These are phyloP conservation scores for Lepus townsendii DNA, from an alignment of 2,797 vertebrate species.

Conservation along the genomic window DNA sequence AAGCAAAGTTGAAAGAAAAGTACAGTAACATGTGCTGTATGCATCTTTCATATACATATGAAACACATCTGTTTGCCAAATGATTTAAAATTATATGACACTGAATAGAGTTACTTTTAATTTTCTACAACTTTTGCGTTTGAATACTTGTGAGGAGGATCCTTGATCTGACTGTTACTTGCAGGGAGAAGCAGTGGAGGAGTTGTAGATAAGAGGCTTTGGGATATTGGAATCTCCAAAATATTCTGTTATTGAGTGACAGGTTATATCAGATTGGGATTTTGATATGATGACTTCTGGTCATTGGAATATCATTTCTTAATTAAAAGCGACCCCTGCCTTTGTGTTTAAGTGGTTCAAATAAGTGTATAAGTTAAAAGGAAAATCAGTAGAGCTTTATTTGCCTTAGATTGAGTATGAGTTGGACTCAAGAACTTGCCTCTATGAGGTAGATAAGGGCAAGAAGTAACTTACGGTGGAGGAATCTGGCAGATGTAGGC, in stretches of 20 bases:
- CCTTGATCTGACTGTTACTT: not conserved
- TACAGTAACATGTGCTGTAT: not conserved
- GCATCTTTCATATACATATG: not conserved
- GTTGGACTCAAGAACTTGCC: not conserved
- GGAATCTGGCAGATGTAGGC: not conserved
- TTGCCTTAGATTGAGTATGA: not conserved
- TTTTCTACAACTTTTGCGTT: not conserved
- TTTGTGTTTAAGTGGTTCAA: slow-evolving; percentile 14
- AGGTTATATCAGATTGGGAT: not conserved
- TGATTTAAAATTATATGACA: not conserved
- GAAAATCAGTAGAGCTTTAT: not conserved
- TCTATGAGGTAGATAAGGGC: not conserved
- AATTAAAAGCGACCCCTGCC: not conserved
- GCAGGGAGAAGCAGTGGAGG: not conserved
- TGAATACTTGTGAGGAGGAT: not conserved
- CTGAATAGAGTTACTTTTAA: not conserved
- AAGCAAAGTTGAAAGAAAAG: not conserved
- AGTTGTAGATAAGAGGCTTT: not conserved
- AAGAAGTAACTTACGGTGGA: not conserved
- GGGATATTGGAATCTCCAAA: not conserved
- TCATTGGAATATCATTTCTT: not conserved
- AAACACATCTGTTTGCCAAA: not conserved
- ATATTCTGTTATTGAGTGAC: not conserved
- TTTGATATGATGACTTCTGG: slow-evolving; percentile 26
- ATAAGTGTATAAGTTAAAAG: not conserved